Base-by-base conservation (phyloP, 1,140 invertebrate species). In the Atta cephalotes region DNA sequence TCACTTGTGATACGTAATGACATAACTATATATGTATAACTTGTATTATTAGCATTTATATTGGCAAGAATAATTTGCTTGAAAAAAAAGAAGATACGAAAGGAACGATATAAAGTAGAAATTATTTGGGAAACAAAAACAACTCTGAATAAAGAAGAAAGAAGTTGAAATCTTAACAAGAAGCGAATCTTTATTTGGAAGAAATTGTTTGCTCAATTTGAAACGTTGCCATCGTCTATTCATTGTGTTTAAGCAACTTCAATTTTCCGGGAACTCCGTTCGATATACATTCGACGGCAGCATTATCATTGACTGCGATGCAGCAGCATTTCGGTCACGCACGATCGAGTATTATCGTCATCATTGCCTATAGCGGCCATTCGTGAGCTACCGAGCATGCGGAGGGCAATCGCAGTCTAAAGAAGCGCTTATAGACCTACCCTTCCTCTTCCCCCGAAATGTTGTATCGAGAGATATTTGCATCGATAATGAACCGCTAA, bases 261-360 rank as follows among this genome's bases (percentile, higher is more conserved):
- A 66, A 76, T 79, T 90, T 62, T 86, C 65, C 66, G 88, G 12
- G 45, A 87, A 87, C 63, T 87, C 77, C 79, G 49, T 87, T 66
- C 79, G 56, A 63, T 70, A 70, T 31, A 66, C 74, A 89, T 70
- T 51, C 62, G 14, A 74, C 45, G 18, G 31, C 5, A 12, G 68
- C 49, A 89, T 90, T 89, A 90, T 90, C 88, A 71, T 87, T 66
- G 80, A 80, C 88, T 58, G 66, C 88, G 86, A 87, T 79, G 79
- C 86, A 84, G 63, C 63, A 58, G 88, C 88, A 90, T 90, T 90
- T 90, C 76, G 89, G 88, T 90, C 89, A 90, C 89, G 89, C 89
- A 88, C 88, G 79, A 90, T 90, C 88, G 86, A 81, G 88, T 90
- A 90, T 90, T 90, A 89, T 90, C 89, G 86, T 90, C 81, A 74